Base-by-base conservation (phyloP, 2,888 invertebrate species). In the Perizoma affinitatum region DNA sequence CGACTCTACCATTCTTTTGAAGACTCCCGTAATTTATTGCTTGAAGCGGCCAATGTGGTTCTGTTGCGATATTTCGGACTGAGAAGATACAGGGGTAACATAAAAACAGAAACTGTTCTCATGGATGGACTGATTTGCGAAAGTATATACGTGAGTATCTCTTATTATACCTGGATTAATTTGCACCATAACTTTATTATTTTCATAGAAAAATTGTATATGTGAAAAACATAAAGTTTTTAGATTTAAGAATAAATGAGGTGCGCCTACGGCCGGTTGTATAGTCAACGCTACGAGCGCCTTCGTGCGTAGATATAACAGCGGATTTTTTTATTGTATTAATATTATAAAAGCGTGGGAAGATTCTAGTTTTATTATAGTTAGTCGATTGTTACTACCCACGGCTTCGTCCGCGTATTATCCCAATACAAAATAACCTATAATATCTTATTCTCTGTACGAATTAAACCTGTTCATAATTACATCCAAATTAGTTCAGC, bases 11-110 rank as follows among this genome's bases (percentile, higher is more conserved):
- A 94, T 73, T 80, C 89, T 41, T 88, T 93, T 54, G 83, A 86
- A 45, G 86, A 84, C 34, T 86, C 93, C n/a, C 83, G 81, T 53
- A 83, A 93, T 69, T 88, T 94, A 62, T 80, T 95, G 52, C 88
- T 94, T n/a, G 95, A 95, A 86, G 95, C 94, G 40, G 93, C 94
- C 6, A 94, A 93, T 79, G 84, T 95, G 61, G 77, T 95, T 9
- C 77, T 95, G 11, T 83, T 94, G 79, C 87, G 95, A 65, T 95
- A 94, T 74, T 82, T 95, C 40, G 94, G 93, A 4, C 74, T 95
- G 9, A 84, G 79, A 10, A 87, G 93, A 66, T 93, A 87, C 70
- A 84, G 84, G 53, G 95, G 95, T 7, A 85, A 76, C 55, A 84
- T 95, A 64, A 93, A 93, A 74, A 87, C 94, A 33, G 87, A 93